A percentile compares a stretch with the other conserved stretches of the same genome.
Conservation (phyloP, 2,113 vertebrate species). For the Laterallus jamaicensis region DNA sequence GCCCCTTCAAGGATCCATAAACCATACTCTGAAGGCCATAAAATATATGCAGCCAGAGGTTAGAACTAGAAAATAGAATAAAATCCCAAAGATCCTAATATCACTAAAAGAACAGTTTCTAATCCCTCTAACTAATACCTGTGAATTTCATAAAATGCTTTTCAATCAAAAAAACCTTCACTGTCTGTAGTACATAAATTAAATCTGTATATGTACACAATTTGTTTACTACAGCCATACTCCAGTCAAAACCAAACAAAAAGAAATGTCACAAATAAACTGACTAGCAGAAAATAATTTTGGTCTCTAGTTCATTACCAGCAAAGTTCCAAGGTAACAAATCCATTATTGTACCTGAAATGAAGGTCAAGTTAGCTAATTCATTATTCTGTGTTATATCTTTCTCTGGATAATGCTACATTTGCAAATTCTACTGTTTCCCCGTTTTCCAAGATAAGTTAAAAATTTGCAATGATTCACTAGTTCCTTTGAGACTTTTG, state of each 20-base stretch:
- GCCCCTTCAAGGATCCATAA: not conserved
- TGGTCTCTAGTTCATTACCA: not conserved
- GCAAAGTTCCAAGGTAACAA: not conserved
- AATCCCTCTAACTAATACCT: not conserved
- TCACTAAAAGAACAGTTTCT: not conserved
- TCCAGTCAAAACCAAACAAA: not conserved
- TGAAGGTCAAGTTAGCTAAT: not conserved
- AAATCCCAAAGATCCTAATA: not conserved
- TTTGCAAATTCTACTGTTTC: not conserved
- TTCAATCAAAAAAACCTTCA: not conserved
- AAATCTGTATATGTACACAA: accelerated
- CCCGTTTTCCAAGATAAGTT: not conserved
- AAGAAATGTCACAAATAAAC: not conserved
- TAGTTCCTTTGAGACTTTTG: not conserved
- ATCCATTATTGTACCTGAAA: not conserved
- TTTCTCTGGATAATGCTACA: not conserved
- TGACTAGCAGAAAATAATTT: not conserved
- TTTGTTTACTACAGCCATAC: not conserved
- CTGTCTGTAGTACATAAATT: not conserved
- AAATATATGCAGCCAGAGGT: not conserved
- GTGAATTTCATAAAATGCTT: not conserved
- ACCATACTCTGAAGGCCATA: not conserved
- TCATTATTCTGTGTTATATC: not conserved
- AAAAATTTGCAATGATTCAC: conserved; percentile 4
- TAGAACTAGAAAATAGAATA: not conserved